phyloP scores from a whole-genome alignment of 2,113 vertebrate genomes.

The Perca schrenkii region DNA sequence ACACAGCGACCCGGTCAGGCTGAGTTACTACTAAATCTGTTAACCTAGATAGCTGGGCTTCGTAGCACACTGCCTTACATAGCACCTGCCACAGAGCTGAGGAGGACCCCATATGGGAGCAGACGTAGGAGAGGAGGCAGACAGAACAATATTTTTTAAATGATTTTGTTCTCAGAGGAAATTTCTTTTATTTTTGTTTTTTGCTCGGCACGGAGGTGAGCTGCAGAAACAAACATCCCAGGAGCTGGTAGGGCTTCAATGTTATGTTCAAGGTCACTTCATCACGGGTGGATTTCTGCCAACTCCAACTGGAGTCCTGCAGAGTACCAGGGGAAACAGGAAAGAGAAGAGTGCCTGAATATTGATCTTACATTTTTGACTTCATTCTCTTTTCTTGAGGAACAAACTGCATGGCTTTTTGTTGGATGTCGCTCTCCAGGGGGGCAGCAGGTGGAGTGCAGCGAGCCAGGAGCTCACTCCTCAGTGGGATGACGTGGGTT shows the following conservation, averaged over 20 bases:
- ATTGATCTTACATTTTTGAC: neutral
- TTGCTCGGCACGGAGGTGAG: conserved; percentile 13
- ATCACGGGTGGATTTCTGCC: conserved; percentile 33
- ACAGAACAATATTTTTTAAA: neutral
- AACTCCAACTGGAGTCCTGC: conserved; percentile 13
- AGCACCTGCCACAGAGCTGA: conserved; percentile 18
- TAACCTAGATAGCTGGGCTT: conserved; percentile 70
- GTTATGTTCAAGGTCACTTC: conserved; percentile 50
- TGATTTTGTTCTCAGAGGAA: neutral
- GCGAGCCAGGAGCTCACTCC: conserved; percentile 20
- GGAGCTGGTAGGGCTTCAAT: conserved; percentile 27
- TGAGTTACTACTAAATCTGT: conserved; percentile 68
- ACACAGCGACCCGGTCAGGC: conserved; percentile 53
- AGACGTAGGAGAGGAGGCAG: conserved; percentile 3
- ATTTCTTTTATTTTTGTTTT: neutral
- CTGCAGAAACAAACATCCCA: conserved; percentile 26
- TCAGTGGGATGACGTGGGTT: conserved; percentile 22
- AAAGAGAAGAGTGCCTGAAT: neutral
- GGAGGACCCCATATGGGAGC: conserved; percentile 9
- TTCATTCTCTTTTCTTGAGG: neutral
- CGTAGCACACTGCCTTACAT: conserved; percentile 76
- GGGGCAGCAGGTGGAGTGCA: conserved; percentile 12
- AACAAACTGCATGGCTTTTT: neutral
- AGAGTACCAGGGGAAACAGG: neutral
- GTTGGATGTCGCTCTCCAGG: neutral